Evolutionary conservation across 37 sponge, comb jelly and placozoan species (phyloP), one percentile per base, ranked within the genome.

Genomic region (Axinella damicornis): DNA sequence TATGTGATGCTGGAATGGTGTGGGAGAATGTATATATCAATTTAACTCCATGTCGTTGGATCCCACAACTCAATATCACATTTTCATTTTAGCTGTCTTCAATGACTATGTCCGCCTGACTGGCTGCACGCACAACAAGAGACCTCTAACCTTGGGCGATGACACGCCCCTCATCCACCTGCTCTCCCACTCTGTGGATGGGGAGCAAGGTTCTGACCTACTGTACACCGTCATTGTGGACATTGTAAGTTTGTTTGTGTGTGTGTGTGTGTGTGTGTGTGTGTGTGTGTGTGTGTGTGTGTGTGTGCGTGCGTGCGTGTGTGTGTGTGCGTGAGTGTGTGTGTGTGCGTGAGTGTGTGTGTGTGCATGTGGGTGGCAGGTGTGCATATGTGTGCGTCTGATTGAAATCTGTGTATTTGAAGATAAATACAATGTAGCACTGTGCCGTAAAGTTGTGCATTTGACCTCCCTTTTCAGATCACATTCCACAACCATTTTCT

Each of bases 81-180:
- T 61, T 27, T 36, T 18, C 55, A 38, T n/a, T 52, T 21, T n/a
- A 88, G 88, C 18, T 4, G 25, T 19, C 55, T 93, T 80, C 94
- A 93, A 89, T 55, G 52, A 55, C 62, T 93, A 93, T 78, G 90
- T 93, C n/a, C 62, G 76, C 5, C 74, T 93, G 74, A 77, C 74
- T 82, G 90, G 94, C 76, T 60, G 89, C 74, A 65, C 76, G 63
- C 46, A 34, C 75, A 32, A 46, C 68, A 33, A 73, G 58, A 20
- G 79, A 66, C 81, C 75, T 20, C 18, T 36, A 31, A 72, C 73
- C 18, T 2, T 87, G 54, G 65, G 80, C 22, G 86, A 85, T 62
- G 73, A 90, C 53, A 96, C 91, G 2, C 89, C 90, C 13, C 78
- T 93, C 30, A 65, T 93, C 40, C 69, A 81, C 27, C 64, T 85